Base-by-base conservation (phyloP, 2,113 vertebrate genomes). In the Grus americana region DNA sequence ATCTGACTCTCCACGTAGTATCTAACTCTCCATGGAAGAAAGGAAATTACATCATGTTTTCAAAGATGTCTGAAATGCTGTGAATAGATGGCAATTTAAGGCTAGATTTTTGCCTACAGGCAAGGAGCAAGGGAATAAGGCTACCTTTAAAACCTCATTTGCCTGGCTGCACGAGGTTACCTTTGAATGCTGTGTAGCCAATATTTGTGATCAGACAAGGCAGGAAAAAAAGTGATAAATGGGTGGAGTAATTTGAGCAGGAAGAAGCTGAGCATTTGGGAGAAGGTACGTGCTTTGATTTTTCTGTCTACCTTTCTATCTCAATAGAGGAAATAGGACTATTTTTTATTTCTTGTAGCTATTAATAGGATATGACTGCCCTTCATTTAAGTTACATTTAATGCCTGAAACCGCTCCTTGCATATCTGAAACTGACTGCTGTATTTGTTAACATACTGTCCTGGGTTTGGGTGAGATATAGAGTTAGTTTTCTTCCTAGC, bases 111-210 rank as follows among this genome's bases (percentile, higher is more conserved):
- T 91, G 26, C 30, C 13, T 32, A 74, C 14, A 38, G 29, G 10
- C 24, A 79, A 82, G 18, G 15, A 65, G 2, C 12, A 68, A 27
- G 12, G 16, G 7, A 68, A 38, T n/a, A 75, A 72, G 16, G 6
- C 7, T 85, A 2, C 29, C 7, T 86, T 67, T 87, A 76, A 70
- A 75, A 32, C 8, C 2, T 2, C 5, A 5, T 83, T 78, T 81
- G 2, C 59, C 19, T 42, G 36, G 3, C 29, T 65, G 5, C 42
- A 30, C 0, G 0, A 52, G 8, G 12, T 61, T 63, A 11, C 3
- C 38, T 88, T 54, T 76, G 14, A 83, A 76, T 58, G 19, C 2
- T 70, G 12, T 49, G 32, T 46, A 62, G 18, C 6, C n/a, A 76
- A 18, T 55, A 14, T 66, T 74, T 67, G 13, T 74, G 27, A 72